phyloP scores from a whole-genome alignment of 2,888 invertebrate species.

The Fragum sueziense region DNA sequence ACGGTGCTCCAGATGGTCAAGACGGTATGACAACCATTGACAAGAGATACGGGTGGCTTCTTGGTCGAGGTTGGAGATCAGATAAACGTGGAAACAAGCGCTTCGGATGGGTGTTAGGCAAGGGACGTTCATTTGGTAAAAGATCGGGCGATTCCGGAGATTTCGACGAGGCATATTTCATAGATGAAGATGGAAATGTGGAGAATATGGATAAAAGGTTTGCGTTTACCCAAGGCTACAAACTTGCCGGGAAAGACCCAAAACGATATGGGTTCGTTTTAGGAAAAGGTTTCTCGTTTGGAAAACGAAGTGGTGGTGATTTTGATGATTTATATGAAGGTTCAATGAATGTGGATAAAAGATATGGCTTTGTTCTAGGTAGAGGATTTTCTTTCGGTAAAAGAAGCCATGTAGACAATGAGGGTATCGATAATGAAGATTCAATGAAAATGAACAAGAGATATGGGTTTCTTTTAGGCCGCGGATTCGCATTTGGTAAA shows the following conservation, averaged over 20 bases:
- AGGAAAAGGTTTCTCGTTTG: constrained; percentile 39
- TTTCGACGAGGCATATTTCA: constrained; percentile 28
- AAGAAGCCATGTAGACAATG: not conserved
- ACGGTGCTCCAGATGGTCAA: not conserved
- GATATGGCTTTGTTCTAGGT: constrained; percentile 34
- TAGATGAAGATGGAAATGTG: constrained; percentile 41
- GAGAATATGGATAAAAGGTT: constrained; percentile 14
- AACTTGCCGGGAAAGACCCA: not conserved
- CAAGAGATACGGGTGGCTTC: constrained; percentile 24
- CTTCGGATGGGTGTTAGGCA: constrained; percentile 49
- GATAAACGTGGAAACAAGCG: constrained; percentile 42
- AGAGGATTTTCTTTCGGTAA: constrained; percentile 29
- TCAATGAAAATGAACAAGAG: constrained; percentile 21
- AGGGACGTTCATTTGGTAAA: constrained; percentile 41
- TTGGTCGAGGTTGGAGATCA: constrained; percentile 37
- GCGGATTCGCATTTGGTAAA: constrained; percentile 38
- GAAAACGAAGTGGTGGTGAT: constrained; percentile 23
- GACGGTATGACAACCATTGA: not conserved
- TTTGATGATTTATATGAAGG: not conserved
- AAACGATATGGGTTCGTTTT: constrained; percentile 43
- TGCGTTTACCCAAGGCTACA: not conserved
- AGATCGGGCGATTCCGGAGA: not conserved
- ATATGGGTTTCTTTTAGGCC: constrained; percentile 28
- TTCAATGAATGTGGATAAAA: constrained; percentile 15
- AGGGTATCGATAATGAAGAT: not conserved